A percentile compares a stretch with the other conserved stretches of the same genome.
phyloP scores from a whole-genome alignment of 2,797 vertebrate species.

The Alauda arvensis region DNA sequence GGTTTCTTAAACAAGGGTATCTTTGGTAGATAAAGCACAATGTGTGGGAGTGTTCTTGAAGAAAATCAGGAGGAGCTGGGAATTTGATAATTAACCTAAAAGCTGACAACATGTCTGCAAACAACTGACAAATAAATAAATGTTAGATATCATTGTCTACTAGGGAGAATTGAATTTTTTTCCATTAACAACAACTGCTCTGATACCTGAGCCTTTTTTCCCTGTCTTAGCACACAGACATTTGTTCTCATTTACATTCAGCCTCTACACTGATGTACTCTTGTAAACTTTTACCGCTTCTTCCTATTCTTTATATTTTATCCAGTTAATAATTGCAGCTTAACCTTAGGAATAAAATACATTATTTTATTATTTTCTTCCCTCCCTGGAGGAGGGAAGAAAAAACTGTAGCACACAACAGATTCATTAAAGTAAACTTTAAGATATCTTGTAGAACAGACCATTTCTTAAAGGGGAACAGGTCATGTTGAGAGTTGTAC shows the following conservation, averaged over 20 bases:
- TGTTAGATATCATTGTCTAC: neutral
- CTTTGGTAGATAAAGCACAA: neutral
- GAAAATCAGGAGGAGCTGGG: neutral
- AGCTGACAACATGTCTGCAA: neutral
- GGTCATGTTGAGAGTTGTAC: neutral
- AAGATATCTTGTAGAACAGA: neutral
- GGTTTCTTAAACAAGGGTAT: neutral
- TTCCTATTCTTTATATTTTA: neutral
- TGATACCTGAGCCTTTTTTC: neutral
- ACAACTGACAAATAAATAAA: neutral
- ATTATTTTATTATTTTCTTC: no score
- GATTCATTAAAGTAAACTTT: neutral
- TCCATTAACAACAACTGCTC: neutral
- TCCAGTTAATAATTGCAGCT: neutral
- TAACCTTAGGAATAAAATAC: neutral
- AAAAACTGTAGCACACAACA: neutral
- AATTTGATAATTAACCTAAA: neutral
- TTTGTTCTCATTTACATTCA: neutral
- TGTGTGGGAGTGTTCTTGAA: neutral
- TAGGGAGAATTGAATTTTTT: neutral
- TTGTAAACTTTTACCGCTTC: neutral
- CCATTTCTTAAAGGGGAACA: neutral
- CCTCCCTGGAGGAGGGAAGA: neutral
- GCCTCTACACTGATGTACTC: neutral
- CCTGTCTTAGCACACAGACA: neutral